These are phyloP conservation scores for Apis laboriosa DNA, from an alignment of 1,140 invertebrate genomes.

Conservation along the genomic window DNA sequence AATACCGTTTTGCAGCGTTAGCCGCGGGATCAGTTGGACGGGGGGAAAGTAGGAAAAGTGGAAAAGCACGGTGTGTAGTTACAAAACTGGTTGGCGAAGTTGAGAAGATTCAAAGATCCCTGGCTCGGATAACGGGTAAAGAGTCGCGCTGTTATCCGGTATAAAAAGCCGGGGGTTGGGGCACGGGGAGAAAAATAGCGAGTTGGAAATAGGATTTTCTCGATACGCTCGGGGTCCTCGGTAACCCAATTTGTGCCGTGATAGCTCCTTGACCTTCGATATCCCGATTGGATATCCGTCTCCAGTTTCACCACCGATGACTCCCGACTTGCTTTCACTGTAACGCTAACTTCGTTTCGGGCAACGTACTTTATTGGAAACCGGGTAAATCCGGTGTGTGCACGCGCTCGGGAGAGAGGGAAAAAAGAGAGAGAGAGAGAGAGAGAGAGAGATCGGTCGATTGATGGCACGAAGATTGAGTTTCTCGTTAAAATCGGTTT, in stretches of 20 bases:
- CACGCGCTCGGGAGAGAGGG: background rate
- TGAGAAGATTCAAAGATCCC: constrained; percentile 51
- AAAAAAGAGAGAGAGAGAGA: background rate
- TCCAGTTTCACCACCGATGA: constrained; percentile 57
- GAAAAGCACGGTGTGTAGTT: constrained; percentile 20
- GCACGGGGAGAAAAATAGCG: constrained; percentile 58
- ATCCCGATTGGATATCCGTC: constrained; percentile 66
- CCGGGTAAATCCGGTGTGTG: background rate
- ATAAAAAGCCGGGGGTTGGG: constrained; percentile 46
- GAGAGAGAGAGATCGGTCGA: background rate
- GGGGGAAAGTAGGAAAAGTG: no score
- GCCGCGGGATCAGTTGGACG: background rate
- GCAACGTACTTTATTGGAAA: constrained; percentile 29
- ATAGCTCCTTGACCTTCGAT: constrained; percentile 67
- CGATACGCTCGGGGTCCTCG: constrained; percentile 39
- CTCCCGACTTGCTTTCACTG: constrained; percentile 53
- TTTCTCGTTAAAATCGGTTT: background rate
- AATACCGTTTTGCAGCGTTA: background rate
- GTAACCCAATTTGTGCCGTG: constrained; percentile 66
- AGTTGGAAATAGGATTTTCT: constrained; percentile 57
- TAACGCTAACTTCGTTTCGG: constrained; percentile 58
- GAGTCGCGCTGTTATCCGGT: constrained; percentile 62
- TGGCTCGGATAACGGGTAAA: constrained; percentile 55
- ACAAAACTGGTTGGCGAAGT: constrained; percentile 31
- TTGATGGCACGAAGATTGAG: background rate